phyloP scores from a whole-genome alignment of 2,113 vertebrate genomes.

The Hippocampus zosterae region DNA sequence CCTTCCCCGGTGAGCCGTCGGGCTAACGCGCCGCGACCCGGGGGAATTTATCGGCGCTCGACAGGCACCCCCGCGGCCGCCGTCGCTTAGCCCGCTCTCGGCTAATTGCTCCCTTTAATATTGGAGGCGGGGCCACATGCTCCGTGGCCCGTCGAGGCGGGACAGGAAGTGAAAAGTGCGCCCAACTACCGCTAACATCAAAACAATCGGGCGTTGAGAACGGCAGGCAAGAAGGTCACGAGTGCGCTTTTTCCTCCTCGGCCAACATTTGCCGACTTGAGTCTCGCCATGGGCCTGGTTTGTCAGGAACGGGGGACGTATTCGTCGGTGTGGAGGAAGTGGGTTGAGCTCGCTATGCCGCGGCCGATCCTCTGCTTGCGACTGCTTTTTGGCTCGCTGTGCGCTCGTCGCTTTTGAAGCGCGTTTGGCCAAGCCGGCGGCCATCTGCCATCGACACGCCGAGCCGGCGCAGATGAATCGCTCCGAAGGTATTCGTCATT shows the following conservation, averaged over 20 bases:
- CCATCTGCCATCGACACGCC: too few species aligned
- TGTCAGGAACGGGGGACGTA: background rate
- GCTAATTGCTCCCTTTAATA: too few species aligned
- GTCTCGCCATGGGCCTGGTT: too few species aligned
- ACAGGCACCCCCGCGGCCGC: too few species aligned
- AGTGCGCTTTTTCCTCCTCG: too few species aligned
- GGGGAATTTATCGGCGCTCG: too few species aligned
- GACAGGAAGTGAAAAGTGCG: background rate
- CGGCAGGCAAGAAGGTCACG: too few species aligned
- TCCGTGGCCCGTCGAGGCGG: background rate
- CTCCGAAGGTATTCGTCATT: constrained; percentile 16
- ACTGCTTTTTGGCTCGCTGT: constrained; percentile 46
- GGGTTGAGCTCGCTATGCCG: background rate
- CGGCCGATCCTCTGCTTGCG: too few species aligned
- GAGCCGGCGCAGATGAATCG: constrained; percentile 61
- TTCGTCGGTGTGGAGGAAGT: background rate
- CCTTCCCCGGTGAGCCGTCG: constrained; percentile 53
- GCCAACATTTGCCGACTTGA: too few species aligned
- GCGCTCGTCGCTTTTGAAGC: constrained; percentile 71
- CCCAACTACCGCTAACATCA: background rate
- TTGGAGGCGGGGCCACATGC: constrained; percentile 28
- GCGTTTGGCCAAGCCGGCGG: constrained; percentile 70
- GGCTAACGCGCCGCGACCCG: constrained; percentile 53
- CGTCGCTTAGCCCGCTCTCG: too few species aligned
- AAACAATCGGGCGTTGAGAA: background rate